These are phyloP conservation scores for Drosophila neonasuta DNA, from an alignment of 2,888 invertebrate genomes.

Conservation along the genomic window DNA sequence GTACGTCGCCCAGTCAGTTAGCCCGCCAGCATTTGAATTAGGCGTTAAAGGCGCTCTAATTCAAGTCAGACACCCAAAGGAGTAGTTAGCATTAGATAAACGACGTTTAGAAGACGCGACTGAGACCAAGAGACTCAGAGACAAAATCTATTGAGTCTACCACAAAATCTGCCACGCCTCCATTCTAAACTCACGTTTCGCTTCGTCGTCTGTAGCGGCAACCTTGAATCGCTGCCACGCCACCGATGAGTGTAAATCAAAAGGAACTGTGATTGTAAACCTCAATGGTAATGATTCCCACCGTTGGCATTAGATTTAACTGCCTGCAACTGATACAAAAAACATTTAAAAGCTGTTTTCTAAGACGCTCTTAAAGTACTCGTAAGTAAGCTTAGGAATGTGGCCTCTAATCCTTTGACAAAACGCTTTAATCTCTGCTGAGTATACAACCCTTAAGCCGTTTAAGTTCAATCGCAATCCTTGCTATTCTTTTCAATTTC, in stretches of 20 bases:
- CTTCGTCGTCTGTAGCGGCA: conserved; percentile 34
- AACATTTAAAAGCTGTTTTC: neutral
- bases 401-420: conserved; percentile 27
- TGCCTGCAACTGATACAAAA: conserved; percentile 5
- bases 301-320: conserved; percentile 1
- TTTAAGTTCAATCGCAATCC: conserved; percentile 14
- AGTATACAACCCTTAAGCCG: neutral
- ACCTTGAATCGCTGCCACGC: conserved; percentile 42
- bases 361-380: neutral
- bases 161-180: conserved; percentile 8
- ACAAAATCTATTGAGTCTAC: conserved; percentile 23
- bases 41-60: conserved; percentile 46
- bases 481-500: conserved; percentile 55
- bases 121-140: conserved; percentile 35
- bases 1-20: conserved; percentile 6
- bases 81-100: conserved; percentile 74
- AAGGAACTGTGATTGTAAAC: conserved; percentile 16
- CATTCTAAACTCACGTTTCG: neutral
- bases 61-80: conserved; percentile 73
- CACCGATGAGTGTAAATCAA: conserved; percentile 58
- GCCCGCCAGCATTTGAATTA: conserved; percentile 37
- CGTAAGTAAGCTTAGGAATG: neutral
- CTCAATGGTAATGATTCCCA: conserved; percentile 7
- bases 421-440: conserved; percentile 18
- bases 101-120: conserved; percentile 56